Percentiles rank a stretch among this genome's conserved stretches.
These are phyloP conservation scores for Intellagama lesueurii DNA, from an alignment of 2,797 vertebrate species.

Conservation along the genomic window DNA sequence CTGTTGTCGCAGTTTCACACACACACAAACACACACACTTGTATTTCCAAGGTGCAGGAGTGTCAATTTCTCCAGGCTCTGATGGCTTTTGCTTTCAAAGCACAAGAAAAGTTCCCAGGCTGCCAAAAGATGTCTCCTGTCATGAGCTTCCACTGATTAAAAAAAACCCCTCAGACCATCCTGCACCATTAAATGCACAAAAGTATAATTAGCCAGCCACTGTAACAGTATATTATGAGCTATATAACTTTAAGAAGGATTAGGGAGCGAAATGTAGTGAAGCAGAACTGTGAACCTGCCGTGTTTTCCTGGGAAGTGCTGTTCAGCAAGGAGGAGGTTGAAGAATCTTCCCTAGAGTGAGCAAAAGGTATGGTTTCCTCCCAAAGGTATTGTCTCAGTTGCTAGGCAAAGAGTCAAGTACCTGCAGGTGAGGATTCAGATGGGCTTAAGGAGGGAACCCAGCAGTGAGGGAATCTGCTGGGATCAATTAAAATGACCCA, in stretches of 20 bases:
- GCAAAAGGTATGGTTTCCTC: conserved; percentile 35
- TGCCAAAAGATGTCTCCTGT: background rate
- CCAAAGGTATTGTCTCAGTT: conserved; percentile 50
- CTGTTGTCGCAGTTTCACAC: background rate
- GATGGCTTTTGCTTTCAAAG: background rate
- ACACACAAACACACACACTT: background rate
- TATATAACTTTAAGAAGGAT: background rate
- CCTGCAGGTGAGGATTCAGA: conserved; percentile 61
- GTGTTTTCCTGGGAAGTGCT: conserved; percentile 11
- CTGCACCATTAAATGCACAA: background rate
- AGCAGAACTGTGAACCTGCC: background rate
- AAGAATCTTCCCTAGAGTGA: conserved; percentile 57
- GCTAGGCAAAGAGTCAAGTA: conserved; percentile 44
- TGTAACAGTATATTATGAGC: background rate
- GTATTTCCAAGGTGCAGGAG: background rate
- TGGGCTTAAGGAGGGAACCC: conserved; percentile 66
- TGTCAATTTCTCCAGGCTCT: background rate
- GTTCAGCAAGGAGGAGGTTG: conserved; percentile 26
- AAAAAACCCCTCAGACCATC: background rate
- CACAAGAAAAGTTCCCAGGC: too few relatives aligned
- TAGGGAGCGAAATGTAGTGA: conserved; percentile 4
- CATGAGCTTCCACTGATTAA: background rate
- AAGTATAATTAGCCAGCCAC: background rate
- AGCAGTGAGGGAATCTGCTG: conserved; percentile 70
- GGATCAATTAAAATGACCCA: conserved; percentile 78